Evolutionary conservation across 2,888 invertebrate species (phyloP), one percentile per base, ranked within the genome.

Genomic region (Thalpophila matura): DNA sequence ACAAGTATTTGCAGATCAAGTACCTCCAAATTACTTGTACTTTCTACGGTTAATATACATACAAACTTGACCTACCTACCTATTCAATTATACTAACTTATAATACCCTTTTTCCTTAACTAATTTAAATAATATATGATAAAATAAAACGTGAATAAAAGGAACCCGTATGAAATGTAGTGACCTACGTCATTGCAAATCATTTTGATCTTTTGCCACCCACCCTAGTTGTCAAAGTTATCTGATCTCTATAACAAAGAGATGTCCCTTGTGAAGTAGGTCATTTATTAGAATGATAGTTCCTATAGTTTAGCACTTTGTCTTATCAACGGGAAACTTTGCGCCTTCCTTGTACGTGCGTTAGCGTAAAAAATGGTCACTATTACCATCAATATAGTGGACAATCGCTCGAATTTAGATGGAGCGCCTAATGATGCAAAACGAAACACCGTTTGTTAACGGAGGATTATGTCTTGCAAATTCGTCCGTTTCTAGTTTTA

Each of bases 391-490:
- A 33, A 56, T 51, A 42, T 47, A 54, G 50, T 57, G 51, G 42
- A 35, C 57, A 54, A 70, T 54, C 71, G 50, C 38, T 60, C 35
- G 38, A 31, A 27, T 43, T 71, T 43, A 49, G 42, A 40, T 47
- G 37, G n/a, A n/a, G 56, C 57, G 55, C 42, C 60, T 68, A 72
- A 74, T 72, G 72, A 55, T 35, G 45, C 49, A 57, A 26, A 59
- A 43, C 40, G 46, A 58, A 75, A 56, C 26, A 50, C 64, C 53
- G 61, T 54, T 73, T 62, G 76, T 75, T 68, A 65, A 43, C 31
- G 5, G 42, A 45, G 76, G 76, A 76, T 75, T 76, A 73, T 22
- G 54, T 68, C 53, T 69, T 47, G 45, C 20, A 31, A 65, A 65
- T 35, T 57, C 31, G 42, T 24, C 38, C 20, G 7, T 31, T 40